A percentile compares a stretch with the other conserved stretches of the same genome.
Evolutionary conservation across 1,140 invertebrate species (phyloP).

Genomic region (Druon quercuslanigerum): DNA sequence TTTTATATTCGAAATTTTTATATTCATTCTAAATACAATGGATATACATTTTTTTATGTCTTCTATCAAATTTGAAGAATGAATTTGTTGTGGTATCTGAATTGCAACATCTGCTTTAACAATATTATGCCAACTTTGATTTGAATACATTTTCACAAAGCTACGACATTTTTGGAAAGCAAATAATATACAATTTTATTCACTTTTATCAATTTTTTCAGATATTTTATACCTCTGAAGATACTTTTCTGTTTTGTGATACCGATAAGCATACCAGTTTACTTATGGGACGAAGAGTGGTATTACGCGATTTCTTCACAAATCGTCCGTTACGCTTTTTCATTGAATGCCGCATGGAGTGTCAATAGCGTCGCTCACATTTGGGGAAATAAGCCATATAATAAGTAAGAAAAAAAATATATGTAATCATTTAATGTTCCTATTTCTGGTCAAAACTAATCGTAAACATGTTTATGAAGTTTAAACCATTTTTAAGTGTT

Average conservation of each 20-base stretch:
- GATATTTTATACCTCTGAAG: constrained; percentile 84
- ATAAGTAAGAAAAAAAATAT: constrained; percentile 76
- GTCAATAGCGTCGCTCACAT: constrained; percentile 88
- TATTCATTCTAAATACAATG: neutral
- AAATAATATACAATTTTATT: neutral
- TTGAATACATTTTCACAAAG: too few species aligned
- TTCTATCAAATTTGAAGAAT: too few species aligned
- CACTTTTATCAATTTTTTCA: constrained; percentile 60
- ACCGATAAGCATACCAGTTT: constrained; percentile 84
- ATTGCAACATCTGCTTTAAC: too few species aligned
- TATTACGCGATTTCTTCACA: constrained; percentile 76
- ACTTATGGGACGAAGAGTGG: constrained; percentile 79
- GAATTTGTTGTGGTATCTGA: too few species aligned
- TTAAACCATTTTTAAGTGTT: too few species aligned
- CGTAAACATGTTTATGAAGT: too few species aligned
- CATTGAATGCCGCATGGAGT: constrained; percentile 85
- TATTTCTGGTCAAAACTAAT: too few species aligned
- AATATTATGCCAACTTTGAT: too few species aligned
- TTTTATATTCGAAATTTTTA: neutral
- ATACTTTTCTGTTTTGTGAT: constrained; percentile 83
- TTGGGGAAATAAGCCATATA: constrained; percentile 84
- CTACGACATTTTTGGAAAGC: too few species aligned
- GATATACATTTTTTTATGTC: too few species aligned
- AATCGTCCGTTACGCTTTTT: constrained; percentile 78
- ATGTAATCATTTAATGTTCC: too few species aligned